A percentile compares a stretch with the other conserved stretches of the same genome.
Conservation (phyloP, 1,140 invertebrate species). For the Dendrolimus kikuchii region DNA sequence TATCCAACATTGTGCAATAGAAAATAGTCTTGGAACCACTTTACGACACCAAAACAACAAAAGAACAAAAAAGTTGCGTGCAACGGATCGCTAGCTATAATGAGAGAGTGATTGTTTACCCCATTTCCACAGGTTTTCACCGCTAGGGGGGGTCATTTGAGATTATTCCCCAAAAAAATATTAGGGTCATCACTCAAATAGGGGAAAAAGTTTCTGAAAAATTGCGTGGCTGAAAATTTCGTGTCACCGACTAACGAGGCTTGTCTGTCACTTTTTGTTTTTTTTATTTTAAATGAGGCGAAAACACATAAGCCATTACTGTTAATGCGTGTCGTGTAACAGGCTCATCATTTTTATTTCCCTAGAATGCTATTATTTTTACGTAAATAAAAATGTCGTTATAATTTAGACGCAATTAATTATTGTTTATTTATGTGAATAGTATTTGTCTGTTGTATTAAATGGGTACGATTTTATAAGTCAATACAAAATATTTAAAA, state of each 20-base stretch:
- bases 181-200: constrained; percentile 30
- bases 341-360: background rate
- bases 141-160: constrained; percentile 11
- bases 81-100: constrained; percentile 25
- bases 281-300: constrained; percentile 25
- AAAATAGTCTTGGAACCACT: no score
- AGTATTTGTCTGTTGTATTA: no score
- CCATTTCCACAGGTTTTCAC: constrained; percentile 16
- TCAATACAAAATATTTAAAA: no score
- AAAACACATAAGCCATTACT: constrained; percentile 29
- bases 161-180: constrained; percentile 25
- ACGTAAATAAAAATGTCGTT: background rate
- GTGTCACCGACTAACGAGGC: constrained; percentile 33
- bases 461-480: no score
- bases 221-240: constrained; percentile 25
- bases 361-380: background rate
- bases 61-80: constrained; percentile 20
- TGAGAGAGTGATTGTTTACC: constrained; percentile 35
- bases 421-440: no score
- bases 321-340: constrained; percentile 3
- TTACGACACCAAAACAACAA: no score
- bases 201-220: constrained; percentile 31
- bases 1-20: no score
- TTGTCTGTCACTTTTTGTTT: constrained; percentile 29
- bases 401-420: background rate